Evolutionary conservation across 2,113 vertebrate species (phyloP).

Genomic region (Myiopsitta monachus): DNA sequence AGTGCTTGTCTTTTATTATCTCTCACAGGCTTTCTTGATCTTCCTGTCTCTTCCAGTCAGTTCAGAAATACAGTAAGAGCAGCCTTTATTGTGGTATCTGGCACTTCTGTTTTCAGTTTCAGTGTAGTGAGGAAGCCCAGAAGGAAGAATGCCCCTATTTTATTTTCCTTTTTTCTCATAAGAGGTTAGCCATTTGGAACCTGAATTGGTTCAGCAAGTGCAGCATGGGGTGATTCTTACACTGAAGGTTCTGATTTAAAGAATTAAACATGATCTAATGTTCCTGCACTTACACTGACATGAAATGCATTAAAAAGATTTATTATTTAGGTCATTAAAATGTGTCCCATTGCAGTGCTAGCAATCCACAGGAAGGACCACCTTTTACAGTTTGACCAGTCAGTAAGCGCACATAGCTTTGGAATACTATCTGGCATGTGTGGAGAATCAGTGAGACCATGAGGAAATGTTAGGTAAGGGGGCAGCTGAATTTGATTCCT

Average conservation of each 20-base stretch:
- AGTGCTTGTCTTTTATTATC: slow-evolving; percentile 50
- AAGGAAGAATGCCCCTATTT: neutral
- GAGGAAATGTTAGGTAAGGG: neutral
- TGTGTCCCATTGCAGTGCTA: neutral
- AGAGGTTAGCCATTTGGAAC: neutral
- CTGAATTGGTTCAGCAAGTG: neutral
- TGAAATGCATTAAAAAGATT: neutral
- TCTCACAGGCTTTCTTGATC: slow-evolving; percentile 36
- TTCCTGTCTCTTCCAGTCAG: slow-evolving; percentile 12
- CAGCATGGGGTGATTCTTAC: neutral
- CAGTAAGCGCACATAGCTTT: neutral
- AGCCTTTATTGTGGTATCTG: slow-evolving; percentile 42
- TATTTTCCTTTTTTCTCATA: neutral
- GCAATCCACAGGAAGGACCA: neutral
- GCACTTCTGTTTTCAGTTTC: slow-evolving; percentile 50
- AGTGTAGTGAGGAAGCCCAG: neutral
- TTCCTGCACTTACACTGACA: neutral
- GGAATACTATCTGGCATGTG: neutral
- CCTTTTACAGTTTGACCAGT: neutral
- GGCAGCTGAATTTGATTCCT: neutral
- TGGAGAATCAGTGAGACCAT: neutral
- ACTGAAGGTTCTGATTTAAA: neutral
- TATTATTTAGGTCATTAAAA: neutral
- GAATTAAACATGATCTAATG: neutral
- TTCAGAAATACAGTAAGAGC: neutral